These are phyloP conservation scores for Nineta flava DNA, from an alignment of 2,888 invertebrate genomes.

Conservation along the genomic window DNA sequence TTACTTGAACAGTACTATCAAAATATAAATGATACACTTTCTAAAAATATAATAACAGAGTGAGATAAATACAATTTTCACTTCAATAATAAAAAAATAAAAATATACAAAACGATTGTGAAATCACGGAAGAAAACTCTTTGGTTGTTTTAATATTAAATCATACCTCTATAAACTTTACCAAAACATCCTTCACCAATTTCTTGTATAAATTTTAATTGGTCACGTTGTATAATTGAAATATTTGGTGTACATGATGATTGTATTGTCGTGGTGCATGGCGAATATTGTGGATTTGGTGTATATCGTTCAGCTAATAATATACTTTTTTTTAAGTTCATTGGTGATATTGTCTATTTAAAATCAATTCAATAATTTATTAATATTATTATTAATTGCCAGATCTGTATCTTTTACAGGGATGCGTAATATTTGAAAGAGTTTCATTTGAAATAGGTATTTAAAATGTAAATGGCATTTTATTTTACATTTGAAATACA, in stretches of 20 bases:
- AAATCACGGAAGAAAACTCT: not conserved
- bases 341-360: slow-evolving; percentile 38
- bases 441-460: too few species aligned
- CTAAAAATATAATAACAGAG: too few species aligned
- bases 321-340: slow-evolving; percentile 36
- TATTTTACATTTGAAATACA: too few species aligned
- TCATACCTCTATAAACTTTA: slow-evolving; percentile 70
- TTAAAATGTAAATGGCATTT: too few species aligned
- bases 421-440: too few species aligned
- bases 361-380: not conserved
- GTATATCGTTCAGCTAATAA: slow-evolving; percentile 57
- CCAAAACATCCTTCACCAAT: slow-evolving; percentile 82
- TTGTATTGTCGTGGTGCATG: slow-evolving; percentile 18
- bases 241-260: slow-evolving; percentile 31
- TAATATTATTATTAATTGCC: not conserved
- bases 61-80: too few species aligned
- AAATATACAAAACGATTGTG: too few species aligned
- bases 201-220: slow-evolving; percentile 53
- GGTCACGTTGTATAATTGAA: slow-evolving; percentile 40
- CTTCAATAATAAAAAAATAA: too few species aligned
- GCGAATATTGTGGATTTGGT: slow-evolving; percentile 60
- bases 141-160: not conserved
- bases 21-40: too few species aligned
- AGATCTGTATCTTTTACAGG: too few species aligned
- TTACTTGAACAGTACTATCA: too few species aligned